Evolutionary conservation across 2,888 invertebrate genomes (phyloP).

Genomic region (Ophraella communa): DNA sequence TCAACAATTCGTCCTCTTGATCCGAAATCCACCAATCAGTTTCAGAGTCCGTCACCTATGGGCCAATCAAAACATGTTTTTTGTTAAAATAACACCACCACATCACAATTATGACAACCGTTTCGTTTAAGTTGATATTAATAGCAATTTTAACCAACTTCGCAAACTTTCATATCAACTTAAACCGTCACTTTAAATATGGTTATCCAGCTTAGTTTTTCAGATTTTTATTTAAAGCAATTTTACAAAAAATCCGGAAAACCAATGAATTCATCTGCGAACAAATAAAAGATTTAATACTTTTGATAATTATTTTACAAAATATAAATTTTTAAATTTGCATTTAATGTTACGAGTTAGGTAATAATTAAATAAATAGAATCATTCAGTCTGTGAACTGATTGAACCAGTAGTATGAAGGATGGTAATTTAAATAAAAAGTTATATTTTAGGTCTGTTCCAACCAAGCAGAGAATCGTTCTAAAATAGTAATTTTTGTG

Average conservation of each 20-base stretch:
- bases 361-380: no score
- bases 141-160: not conserved
- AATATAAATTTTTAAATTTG: no score
- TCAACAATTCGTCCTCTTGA: conserved; percentile 79
- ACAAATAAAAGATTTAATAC: no score
- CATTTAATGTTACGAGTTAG: no score
- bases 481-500: no score
- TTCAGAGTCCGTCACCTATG: conserved; percentile 68
- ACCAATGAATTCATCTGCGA: not conserved
- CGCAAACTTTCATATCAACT: no score
- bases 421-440: no score
- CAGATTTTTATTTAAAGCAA: not conserved
- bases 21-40: conserved; percentile 80
- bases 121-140: not conserved
- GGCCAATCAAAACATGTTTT: conserved; percentile 59
- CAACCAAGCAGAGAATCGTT: no score
- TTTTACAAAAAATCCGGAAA: conserved; percentile 1
- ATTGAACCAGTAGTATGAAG: no score
- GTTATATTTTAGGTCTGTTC: no score
- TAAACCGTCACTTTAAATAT: not conserved
- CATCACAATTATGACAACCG: not conserved
- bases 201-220: not conserved
- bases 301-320: no score
- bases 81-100: conserved; percentile 51
- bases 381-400: not conserved